Percentiles rank a stretch among this genome's conserved stretches.
These are phyloP conservation scores for Dolichomitus sp. DNA, from an alignment of 2,888 invertebrate genomes.

Conservation along the genomic window DNA sequence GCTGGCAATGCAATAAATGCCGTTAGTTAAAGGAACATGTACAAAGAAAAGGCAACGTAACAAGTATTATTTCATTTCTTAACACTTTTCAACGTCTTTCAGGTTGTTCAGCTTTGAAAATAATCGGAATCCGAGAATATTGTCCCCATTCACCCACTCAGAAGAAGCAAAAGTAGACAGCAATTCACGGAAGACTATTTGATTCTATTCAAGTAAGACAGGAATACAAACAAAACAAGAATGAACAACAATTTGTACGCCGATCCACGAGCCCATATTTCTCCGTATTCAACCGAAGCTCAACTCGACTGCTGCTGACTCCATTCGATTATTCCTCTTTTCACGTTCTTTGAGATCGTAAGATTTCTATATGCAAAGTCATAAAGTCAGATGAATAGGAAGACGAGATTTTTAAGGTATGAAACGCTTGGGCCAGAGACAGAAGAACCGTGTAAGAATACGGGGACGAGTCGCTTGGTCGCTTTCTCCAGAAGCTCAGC, in stretches of 20 bases:
- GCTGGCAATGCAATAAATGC: neutral
- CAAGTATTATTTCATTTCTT: neutral
- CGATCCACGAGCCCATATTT: neutral
- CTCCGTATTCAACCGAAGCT: too few species aligned
- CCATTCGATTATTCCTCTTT: neutral
- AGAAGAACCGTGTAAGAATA: conserved; percentile 5
- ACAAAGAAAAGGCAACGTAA: neutral
- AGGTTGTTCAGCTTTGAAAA: conserved; percentile 4
- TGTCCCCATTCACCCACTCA: neutral
- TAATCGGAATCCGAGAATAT: neutral
- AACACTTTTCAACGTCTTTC: neutral
- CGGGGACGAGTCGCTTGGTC: conserved; percentile 13
- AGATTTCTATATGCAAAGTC: conserved; percentile 9
- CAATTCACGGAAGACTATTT: neutral
- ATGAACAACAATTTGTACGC: neutral
- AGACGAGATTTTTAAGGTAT: conserved; percentile 14
- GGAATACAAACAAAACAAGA: neutral
- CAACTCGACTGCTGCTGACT: neutral
- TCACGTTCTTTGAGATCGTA: neutral
- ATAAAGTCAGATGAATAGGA: neutral
- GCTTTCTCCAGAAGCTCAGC: conserved; percentile 16
- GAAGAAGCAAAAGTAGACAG: neutral
- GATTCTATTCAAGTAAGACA: neutral
- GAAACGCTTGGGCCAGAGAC: neutral
- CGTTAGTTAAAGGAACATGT: neutral